Evolutionary conservation across 2,113 vertebrate species (phyloP), one percentile per base, ranked within the genome.

Genomic region (Gallinago undulata): DNA sequence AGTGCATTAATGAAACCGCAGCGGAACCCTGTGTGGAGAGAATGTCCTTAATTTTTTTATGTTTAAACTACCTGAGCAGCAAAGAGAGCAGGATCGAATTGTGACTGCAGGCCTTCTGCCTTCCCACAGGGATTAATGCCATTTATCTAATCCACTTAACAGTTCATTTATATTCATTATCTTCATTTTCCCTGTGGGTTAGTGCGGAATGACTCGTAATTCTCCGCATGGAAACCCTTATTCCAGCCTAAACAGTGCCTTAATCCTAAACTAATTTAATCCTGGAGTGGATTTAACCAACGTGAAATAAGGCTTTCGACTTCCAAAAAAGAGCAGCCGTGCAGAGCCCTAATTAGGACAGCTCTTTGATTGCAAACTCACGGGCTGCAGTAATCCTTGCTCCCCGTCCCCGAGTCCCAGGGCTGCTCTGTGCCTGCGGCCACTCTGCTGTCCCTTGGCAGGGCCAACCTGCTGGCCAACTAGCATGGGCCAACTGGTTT

Each of bases 231-330:
- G 70, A 90, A 90, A 1, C 53, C 45, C 75, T 66, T 92, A 88
- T 68, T 92, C 79, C 90, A 88, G 90, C 66, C 70, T 68, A 90
- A 24, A 24, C 37, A 35, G 67, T 6, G 33, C 45, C 41, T 87
- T 95, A 91, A 92, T 93, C 92, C 72, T 53, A 69, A 91, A 83
- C 53, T 55, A 47, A 28, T 82, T 93, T 95, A 89, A 84, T 94
- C 82, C 66, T 64, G 84, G 51, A 13, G 23, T 60, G 48, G 66
- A 79, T 91, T 93, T 91, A 93, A 60, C 30, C 33, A 37, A 73
- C 31, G 50, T 72, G 85, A 93, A 96, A 88, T 31, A 53, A 85
- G 74, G 75, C 33, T 83, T 90, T 83, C 74, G 79, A 53, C 83
- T 94, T 86, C 85, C 88, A 74, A 74, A 82, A 81, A 28, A 14